A percentile compares a stretch with the other conserved stretches of the same genome.
Conservation (phyloP, 1,140 invertebrate species). For the Anagrus nilaparvatae region DNA sequence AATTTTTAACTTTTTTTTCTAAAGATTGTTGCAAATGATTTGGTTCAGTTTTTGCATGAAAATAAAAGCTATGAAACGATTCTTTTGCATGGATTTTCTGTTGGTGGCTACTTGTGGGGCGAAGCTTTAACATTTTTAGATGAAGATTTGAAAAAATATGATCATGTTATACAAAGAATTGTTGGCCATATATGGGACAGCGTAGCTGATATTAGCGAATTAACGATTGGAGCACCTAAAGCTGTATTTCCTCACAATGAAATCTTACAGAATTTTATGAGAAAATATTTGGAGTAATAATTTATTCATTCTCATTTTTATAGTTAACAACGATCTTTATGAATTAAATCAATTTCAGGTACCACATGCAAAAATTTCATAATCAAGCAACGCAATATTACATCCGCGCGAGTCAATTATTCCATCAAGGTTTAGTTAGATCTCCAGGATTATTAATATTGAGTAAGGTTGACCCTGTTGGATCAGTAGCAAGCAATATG, state of each 20-base stretch:
- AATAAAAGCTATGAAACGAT: conserved; percentile 54
- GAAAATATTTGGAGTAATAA: conserved; percentile 63
- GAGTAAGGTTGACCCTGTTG: conserved; percentile 72
- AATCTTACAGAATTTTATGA: conserved; percentile 57
- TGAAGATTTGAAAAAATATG: conserved; percentile 51
- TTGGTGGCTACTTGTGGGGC: conserved; percentile 77
- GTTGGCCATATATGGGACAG: conserved; percentile 79
- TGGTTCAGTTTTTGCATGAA: conserved; percentile 59
- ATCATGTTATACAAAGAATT: conserved; percentile 56
- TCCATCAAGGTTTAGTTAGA: conserved; percentile 61
- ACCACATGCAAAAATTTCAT: conserved; percentile 68
- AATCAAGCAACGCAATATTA: conserved; percentile 72
- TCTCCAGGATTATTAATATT: conserved; percentile 71
- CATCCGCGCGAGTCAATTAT: conserved; percentile 67
- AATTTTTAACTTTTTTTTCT: conserved; percentile 16
- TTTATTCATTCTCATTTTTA: conserved; percentile 8
- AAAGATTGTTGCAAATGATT: conserved; percentile 59
- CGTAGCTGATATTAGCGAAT: conserved; percentile 72
- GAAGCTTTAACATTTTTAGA: conserved; percentile 62
- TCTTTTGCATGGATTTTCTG: conserved; percentile 79
- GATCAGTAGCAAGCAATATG: conserved; percentile 55
- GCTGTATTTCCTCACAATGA: conserved; percentile 71
- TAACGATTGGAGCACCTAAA: conserved; percentile 63
- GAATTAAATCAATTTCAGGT: no score
- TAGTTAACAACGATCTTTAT: not conserved